Evolutionary conservation across 1,140 invertebrate genomes (phyloP), one percentile per base, ranked within the genome.

Genomic region (Daktulosphaira vitifoliae): DNA sequence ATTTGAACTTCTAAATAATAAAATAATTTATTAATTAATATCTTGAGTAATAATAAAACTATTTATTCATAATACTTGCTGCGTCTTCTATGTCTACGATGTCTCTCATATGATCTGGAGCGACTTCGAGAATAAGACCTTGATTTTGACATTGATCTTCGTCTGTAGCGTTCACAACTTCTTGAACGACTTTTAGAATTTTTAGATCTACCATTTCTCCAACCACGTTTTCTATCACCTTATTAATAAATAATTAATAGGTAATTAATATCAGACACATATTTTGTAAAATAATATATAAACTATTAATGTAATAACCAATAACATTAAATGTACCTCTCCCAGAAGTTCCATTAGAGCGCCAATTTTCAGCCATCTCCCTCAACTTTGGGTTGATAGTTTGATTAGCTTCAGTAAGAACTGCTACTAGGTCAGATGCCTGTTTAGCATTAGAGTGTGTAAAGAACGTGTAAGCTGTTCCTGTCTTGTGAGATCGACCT

Each of bases 391-490:
- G 82, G 67, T 86, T 84, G 16, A 95, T 84, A 15, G 82, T 81
- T 74, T 97, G 94, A 18, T 92, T 93, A 25, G 93, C 92, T 78
- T 97, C 93, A 68, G 87, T 82, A 5, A 97, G 75, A 1, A 97
- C 92, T 11, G 86, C 82, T 51, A 97, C 85, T 67, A 97, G 75
- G 71, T 96, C 92, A 66, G 86, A 86, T 0, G 92, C 90, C 74
- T 96, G 92, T 68, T 92, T 86, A 38, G 84, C 83, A 76, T 98
- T 96, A 49, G 84, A 84, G 39, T 84, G 82, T 0, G 96, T 98
- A 76, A 99, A 98, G 75, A 96, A 96, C 26, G 95, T 97, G 74
- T 98, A 98, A 0, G 96, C 92, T 2, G 94, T 98, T 23, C 96
- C 96, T 26, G 88, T 87, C 71, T 92, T 90, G 37, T 51, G 42